Evolutionary conservation across 1,140 invertebrate species (phyloP).

Genomic region (Zaprionus vittiger): DNA sequence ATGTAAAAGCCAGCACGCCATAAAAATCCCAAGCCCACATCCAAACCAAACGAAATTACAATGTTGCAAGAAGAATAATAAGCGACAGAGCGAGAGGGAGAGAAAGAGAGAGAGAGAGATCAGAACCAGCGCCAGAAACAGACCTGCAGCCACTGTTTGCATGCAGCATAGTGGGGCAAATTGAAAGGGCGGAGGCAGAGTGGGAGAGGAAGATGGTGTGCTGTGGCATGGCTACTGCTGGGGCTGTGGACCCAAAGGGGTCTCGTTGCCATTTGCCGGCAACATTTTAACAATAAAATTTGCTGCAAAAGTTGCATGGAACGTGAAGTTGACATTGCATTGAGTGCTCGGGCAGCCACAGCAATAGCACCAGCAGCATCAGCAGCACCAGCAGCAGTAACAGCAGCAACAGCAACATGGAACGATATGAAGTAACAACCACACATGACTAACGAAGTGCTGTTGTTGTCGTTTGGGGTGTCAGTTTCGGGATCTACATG

Average conservation of each 20-base stretch:
- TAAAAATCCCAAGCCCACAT: constrained; percentile 48
- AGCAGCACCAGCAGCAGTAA: background rate
- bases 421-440: constrained; percentile 18
- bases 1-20: constrained; percentile 39
- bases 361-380: constrained; percentile 8
- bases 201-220: background rate
- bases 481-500: constrained; percentile 57
- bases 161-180: constrained; percentile 32
- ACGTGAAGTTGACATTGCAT: constrained; percentile 45
- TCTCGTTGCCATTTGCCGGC: constrained; percentile 36
- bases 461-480: constrained; percentile 34
- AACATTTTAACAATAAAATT: constrained; percentile 67
- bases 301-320: constrained; percentile 41
- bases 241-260: constrained; percentile 30
- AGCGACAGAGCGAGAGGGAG: constrained; percentile 9
- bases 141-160: constrained; percentile 30
- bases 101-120: background rate
- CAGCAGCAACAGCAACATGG: constrained; percentile 8
- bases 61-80: constrained; percentile 54
- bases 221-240: constrained; percentile 2
- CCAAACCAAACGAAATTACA: constrained; percentile 65
- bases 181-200: background rate
- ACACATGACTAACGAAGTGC: constrained; percentile 50
- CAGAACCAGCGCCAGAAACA: background rate
- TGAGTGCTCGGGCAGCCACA: constrained; percentile 19